Conservation (phyloP, 2,888 invertebrate genomes). For the Lamellibrachia columna region DNA sequence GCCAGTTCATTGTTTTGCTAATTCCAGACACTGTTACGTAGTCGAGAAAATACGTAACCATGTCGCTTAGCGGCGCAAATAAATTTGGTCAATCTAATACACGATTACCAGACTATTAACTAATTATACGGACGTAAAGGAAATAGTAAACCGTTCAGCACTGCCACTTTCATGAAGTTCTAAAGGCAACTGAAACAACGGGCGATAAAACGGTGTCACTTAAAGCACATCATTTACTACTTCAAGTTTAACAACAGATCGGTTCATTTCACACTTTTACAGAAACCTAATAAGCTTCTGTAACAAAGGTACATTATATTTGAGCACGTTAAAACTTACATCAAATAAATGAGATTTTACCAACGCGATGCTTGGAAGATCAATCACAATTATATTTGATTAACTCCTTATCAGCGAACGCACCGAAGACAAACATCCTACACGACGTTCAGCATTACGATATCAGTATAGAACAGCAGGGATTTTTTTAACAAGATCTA, state of each 20-base stretch:
- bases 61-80: too few relatives aligned
- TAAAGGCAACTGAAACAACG: neutral
- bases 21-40: too few relatives aligned
- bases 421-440: neutral
- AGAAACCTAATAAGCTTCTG: neutral
- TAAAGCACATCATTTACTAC: neutral
- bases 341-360: neutral
- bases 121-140: too few relatives aligned
- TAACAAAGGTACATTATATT: neutral
- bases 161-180: neutral
- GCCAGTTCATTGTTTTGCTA: too few relatives aligned
- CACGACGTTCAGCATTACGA: neutral
- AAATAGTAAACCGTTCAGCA: neutral
- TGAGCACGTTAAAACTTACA: neutral
- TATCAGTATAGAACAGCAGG: neutral
- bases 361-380: neutral
- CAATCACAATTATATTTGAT: neutral
- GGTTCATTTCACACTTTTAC: neutral
- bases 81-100: too few relatives aligned
- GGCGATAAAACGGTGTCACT: neutral
- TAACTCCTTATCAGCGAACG: conserved; percentile 1
- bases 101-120: too few relatives aligned
- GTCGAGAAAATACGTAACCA: too few relatives aligned
- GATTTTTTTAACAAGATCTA: neutral
- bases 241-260: neutral